phyloP scores from a whole-genome alignment of 2,113 vertebrate species.

The Nothoprocta perdicaria region DNA sequence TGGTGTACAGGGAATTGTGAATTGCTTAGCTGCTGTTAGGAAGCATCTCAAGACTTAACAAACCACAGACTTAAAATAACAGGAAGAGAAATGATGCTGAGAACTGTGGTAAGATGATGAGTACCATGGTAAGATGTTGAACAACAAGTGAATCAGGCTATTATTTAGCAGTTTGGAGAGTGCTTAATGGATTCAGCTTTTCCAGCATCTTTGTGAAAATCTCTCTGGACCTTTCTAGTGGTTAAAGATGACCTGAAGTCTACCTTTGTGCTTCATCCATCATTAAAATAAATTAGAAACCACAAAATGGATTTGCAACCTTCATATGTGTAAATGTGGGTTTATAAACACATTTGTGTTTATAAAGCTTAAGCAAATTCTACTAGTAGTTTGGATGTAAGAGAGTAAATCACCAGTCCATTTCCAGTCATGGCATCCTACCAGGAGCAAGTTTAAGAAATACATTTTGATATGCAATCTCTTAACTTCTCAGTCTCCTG shows the following conservation, averaged over 20 bases:
- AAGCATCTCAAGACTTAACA: background rate
- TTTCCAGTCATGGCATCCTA: background rate
- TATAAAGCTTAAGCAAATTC: background rate
- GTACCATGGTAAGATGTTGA: background rate
- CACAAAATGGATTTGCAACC: background rate
- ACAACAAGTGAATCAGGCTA: background rate
- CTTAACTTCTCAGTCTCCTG: background rate
- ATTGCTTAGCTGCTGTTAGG: background rate
- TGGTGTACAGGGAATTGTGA: background rate
- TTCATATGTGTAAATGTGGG: background rate
- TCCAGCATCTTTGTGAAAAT: background rate
- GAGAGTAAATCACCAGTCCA: background rate
- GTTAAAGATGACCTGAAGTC: background rate
- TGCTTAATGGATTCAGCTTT: background rate
- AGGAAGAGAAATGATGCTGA: background rate
- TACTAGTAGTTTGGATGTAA: background rate
- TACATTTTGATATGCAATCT: background rate
- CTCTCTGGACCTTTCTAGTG: background rate
- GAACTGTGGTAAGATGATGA: background rate
- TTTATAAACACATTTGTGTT: background rate
- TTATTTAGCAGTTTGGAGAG: background rate
- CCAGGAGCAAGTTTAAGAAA: background rate
- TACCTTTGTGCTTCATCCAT: background rate
- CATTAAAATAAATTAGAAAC: background rate
- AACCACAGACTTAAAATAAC: background rate